phyloP scores from a whole-genome alignment of 2,797 vertebrate species.

The Gallinago stenura region DNA sequence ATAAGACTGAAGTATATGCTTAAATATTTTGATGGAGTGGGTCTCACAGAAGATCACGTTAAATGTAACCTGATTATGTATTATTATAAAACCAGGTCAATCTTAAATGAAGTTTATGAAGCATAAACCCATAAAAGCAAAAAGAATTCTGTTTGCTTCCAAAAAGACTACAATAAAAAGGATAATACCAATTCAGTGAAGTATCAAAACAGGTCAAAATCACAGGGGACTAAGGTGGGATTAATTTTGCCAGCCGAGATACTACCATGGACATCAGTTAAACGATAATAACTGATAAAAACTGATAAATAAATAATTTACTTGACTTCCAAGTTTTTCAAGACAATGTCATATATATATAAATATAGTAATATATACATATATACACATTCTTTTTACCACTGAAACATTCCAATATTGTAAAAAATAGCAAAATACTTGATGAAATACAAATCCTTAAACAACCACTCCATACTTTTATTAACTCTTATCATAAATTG shows the following conservation, averaged over 20 bases:
- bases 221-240: conserved; percentile 32
- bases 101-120: neutral
- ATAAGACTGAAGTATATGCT: neutral
- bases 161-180: conserved; percentile 11
- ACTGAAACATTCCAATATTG: neutral
- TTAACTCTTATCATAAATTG: neutral
- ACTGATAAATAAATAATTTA: neutral
- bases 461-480: neutral
- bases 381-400: neutral
- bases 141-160: conserved; percentile 22
- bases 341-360: neutral
- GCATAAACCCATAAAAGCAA: conserved; percentile 23
- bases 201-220: conserved; percentile 28
- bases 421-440: neutral
- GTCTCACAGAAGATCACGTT: neutral
- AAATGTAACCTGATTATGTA: neutral
- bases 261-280: neutral
- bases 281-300: neutral
- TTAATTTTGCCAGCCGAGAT: neutral
- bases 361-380: neutral
- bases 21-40: neutral
- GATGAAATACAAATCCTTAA: neutral
- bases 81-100: neutral
- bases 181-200: neutral
- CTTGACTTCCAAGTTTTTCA: neutral